These are phyloP conservation scores for Grammomys surdaster DNA, from an alignment of 2,113 vertebrate species.

Conservation along the genomic window DNA sequence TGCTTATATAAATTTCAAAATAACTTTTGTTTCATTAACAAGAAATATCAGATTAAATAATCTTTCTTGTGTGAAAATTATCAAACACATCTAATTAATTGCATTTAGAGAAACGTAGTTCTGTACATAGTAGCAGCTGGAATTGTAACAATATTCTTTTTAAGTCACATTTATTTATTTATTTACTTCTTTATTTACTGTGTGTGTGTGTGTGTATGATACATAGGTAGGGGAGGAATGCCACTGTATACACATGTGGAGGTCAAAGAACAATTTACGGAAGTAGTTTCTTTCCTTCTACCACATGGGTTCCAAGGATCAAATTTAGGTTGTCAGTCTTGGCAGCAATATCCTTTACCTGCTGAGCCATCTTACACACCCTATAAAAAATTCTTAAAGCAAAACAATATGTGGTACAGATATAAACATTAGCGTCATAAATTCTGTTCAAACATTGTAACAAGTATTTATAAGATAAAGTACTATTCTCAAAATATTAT, in stretches of 20 bases:
- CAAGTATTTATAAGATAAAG: not conserved
- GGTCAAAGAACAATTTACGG: too few relatives aligned
- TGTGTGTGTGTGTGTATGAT: not conserved
- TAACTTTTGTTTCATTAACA: conserved; percentile 32
- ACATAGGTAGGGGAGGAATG: too few relatives aligned
- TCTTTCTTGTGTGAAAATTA: conserved; percentile 30
- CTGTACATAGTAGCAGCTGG: not conserved
- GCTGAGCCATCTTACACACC: not conserved
- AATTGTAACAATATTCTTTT: not conserved
- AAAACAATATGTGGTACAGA: conserved; percentile 18
- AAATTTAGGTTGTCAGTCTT: not conserved
- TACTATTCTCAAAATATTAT: not conserved
- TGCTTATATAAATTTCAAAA: conserved; percentile 20
- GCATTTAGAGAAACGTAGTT: not conserved
- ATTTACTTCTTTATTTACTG: not conserved
- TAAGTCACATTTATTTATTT: not conserved
- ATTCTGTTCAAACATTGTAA: conserved; percentile 43
- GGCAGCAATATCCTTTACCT: not conserved
- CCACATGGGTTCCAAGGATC: not conserved
- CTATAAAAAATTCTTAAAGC: conserved; percentile 8
- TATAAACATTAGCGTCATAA: conserved; percentile 6
- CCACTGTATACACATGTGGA: not conserved
- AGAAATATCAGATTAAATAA: conserved; percentile 53
- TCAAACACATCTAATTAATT: conserved; percentile 48
- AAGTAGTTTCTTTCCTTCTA: not conserved